Conservation (phyloP, 2,797 vertebrate species). For the Uromys caudimaculatus region DNA sequence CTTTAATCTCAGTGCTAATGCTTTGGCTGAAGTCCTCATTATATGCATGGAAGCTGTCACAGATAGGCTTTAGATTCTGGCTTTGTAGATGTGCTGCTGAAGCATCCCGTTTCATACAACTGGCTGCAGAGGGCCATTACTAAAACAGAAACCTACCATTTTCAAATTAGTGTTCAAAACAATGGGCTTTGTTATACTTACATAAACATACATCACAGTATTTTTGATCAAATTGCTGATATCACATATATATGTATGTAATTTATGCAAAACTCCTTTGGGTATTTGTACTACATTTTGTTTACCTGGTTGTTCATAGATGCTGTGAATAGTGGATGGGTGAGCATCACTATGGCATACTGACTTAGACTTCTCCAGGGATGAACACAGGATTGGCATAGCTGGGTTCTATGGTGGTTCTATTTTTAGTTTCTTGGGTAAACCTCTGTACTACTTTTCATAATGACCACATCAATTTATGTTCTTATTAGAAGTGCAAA, state of each 20-base stretch:
- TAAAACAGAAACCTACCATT: not conserved
- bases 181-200: not conserved
- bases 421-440: not conserved
- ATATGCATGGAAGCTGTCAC: not conserved
- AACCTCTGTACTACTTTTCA: not conserved
- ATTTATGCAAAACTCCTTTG: not conserved
- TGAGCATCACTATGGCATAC: not conserved
- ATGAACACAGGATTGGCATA: not conserved
- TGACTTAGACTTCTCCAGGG: not conserved
- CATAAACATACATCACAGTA: not conserved
- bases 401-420: not conserved
- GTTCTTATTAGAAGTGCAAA: not conserved
- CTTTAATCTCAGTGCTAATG: not conserved
- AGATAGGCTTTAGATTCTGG: not conserved
- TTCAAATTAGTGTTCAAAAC: not conserved
- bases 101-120: not conserved
- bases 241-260: not conserved
- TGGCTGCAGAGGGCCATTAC: not conserved
- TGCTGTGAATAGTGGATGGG: not conserved
- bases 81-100: not conserved
- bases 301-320: not conserved
- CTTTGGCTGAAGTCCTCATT: constrained; percentile 1
- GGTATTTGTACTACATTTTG: not conserved
- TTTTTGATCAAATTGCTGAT: not conserved
- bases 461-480: not conserved